Base-by-base conservation (phyloP, 2,888 invertebrate species). In the Himalopsyche tibetana region DNA sequence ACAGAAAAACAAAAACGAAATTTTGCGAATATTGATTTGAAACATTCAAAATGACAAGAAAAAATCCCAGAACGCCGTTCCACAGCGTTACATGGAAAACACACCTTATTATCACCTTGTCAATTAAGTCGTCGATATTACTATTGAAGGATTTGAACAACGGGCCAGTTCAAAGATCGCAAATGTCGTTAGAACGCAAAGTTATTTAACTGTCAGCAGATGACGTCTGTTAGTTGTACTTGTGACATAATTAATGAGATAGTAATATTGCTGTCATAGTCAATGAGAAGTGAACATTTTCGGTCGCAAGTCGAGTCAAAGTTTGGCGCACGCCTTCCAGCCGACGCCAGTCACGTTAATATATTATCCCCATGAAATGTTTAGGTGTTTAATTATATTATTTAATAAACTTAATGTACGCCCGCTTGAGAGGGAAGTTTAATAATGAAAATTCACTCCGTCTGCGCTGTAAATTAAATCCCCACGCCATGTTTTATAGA, bases 311-410 rank as follows among this genome's bases (percentile, higher is more conserved):
- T 63, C 63, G 28, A 63, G 19, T 19, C 19, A 28, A 63, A 63
- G 19, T 63, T 63, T 28, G 19, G 63, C 63, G 63, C 51, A 63
- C 19, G 6, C 63, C 63, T 28, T 4, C 63, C 6, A 63, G 63
- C 63, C 19, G 28, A 8, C 63, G 28, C 63, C 63, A 11, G 63
- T 63, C 63, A 28, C 63, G 63, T 28, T 63, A 63, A 63, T 63
- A 63, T 63, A 63, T 63, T 63, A 19, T 63, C 63, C 19, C 63
- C 63, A 51, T 28, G 63, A 63, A 63, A 63, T 63, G 63, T 63
- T 63, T 63, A 63, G 63, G 19, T 28, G 63, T 63, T 63, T 28
- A 63, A 63, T 63, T 63, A 63, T 63, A 63, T 63, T 63, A 63
- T 63, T 63, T 63, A 63, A 63, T 63, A 63, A 63, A 63, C n/a